Evolutionary conservation across 2,797 vertebrate species (phyloP), one percentile per base, ranked within the genome.

Genomic region (Urophycis tenuis): DNA sequence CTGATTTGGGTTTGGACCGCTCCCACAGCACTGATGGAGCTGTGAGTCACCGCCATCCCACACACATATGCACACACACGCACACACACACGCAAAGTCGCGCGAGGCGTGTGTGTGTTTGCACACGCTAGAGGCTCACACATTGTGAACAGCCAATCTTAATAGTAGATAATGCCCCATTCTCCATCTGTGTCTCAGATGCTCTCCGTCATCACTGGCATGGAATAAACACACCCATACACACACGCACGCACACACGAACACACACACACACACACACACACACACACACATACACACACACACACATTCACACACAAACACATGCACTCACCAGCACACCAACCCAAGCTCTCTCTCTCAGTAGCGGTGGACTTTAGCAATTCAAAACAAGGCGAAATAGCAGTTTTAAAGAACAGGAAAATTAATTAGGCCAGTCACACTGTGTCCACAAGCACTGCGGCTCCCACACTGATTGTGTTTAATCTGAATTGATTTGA

Each of bases 161-260:
- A 70, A 70, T 69, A 69, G 29, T 14, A 69, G 64, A 30, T 69
- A 69, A 69, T 69, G 22, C 9, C 64, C n/a, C 64, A 69, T 30
- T 30, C n/a, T 69, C 64, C 64, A 69, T 69, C 64, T 69, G n/a
- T 69, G 64, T 82, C n/a, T 80, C 64, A 69, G 64, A 69, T 69
- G 64, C 25, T 12, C 64, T 69, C 64, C 10, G 22, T 64, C 60
- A 30, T n/a, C 25, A 31, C 67, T 70, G 67, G 53, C 15, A 17
- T n/a, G 19, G 53, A 60, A 60, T 17, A 60, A 6, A 5, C 19
- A 60, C 53, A 60, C 53, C 17, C 53, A 60, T 9, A n/a, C 39
- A 41, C 36, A 39, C 36, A 39, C 36, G 14, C 36, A 41, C 39
- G 17, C 39, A 41, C 12, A 41, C 39, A 41, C 14, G 17, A 41